phyloP scores from a whole-genome alignment of 1,140 invertebrate species.

The Paraescarpia echinospica region DNA sequence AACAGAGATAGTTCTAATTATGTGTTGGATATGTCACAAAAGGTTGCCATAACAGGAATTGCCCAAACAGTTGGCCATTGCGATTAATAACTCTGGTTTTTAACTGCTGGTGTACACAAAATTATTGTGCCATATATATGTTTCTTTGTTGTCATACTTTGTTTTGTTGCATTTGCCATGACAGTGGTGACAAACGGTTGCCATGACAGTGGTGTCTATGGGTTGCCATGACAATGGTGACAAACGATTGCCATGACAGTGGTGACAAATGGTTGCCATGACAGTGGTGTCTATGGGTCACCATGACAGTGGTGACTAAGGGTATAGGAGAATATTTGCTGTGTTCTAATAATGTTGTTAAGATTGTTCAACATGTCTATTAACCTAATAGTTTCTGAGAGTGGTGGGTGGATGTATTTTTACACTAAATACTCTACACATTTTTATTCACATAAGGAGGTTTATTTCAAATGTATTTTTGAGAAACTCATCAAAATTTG shows the following conservation, averaged over 20 bases:
- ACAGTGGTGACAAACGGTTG: neutral
- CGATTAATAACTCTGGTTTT: neutral
- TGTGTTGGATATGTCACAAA: neutral
- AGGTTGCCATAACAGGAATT: neutral
- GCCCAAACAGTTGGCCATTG: neutral
- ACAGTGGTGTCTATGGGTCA: neutral
- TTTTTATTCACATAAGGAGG: no score
- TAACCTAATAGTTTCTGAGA: no score
- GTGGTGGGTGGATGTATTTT: no score
- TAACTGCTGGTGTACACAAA: neutral
- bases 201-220: neutral
- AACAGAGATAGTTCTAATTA: neutral
- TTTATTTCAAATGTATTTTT: no score
- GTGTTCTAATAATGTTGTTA: no score
- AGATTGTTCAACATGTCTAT: no score
- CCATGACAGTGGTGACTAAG: no score
- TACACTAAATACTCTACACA: no score
- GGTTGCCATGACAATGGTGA: neutral
- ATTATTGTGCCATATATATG: neutral
- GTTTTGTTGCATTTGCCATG: neutral
- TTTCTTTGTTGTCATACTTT: neutral
- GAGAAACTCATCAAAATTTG: no score
- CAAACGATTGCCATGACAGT: no score
- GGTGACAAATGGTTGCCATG: no score
- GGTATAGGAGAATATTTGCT: no score